Conservation (phyloP, 2,113 vertebrate species). For the Columbina picui region DNA sequence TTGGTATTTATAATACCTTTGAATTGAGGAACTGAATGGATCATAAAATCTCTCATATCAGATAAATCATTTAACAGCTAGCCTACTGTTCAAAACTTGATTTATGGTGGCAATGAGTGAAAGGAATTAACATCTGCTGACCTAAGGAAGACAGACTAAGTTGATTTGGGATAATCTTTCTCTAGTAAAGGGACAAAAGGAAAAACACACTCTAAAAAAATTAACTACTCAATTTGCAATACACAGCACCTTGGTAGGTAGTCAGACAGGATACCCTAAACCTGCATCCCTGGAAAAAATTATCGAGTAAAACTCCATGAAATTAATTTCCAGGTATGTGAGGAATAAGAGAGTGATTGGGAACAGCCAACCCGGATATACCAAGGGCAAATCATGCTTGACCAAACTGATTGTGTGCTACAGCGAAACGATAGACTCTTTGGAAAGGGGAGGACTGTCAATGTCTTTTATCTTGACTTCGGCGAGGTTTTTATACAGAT, state of each 20-base stretch:
- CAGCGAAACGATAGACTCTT: background rate
- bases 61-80: constrained; percentile 50
- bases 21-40: constrained; percentile 17
- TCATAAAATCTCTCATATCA: constrained; percentile 43
- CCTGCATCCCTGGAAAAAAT: background rate
- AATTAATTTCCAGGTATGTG: background rate
- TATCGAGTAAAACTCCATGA: background rate
- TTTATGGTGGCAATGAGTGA: constrained; percentile 20
- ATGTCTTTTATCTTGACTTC: background rate
- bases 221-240: background rate
- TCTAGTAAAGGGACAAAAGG: background rate
- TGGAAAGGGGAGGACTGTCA: background rate
- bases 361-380: background rate
- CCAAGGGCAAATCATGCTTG: background rate
- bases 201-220: constrained; percentile 32
- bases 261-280: background rate
- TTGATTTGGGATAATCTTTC: constrained; percentile 21
- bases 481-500: background rate
- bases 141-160: constrained; percentile 22
- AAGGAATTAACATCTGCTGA: constrained; percentile 44
- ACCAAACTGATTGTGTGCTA: background rate
- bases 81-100: constrained; percentile 38
- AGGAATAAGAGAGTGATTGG: background rate
- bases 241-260: background rate
- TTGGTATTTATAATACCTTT: constrained; percentile 57